Evolutionary conservation across 2,888 invertebrate genomes (phyloP).

Genomic region (Agriopis aurantiaria): DNA sequence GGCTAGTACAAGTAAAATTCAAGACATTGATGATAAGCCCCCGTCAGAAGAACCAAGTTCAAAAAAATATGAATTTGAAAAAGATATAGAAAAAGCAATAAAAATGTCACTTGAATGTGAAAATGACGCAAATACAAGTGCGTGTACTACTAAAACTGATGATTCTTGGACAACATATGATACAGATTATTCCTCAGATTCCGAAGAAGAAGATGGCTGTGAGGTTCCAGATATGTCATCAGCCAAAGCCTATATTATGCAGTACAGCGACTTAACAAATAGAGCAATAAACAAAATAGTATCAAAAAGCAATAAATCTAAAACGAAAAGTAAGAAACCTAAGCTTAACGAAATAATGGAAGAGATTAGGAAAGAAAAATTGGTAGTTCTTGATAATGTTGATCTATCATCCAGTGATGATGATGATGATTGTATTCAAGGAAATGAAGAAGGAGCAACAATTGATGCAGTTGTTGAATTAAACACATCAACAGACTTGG

Average conservation of each 20-base stretch:
- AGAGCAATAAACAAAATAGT: slow-evolving; percentile 89
- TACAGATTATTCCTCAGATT: slow-evolving; percentile 73
- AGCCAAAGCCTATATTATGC: slow-evolving; percentile 91
- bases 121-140: slow-evolving; percentile 62
- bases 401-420: slow-evolving; percentile 73
- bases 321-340: slow-evolving; percentile 55
- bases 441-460: slow-evolving; percentile 41
- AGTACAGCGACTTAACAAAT: slow-evolving; percentile 91
- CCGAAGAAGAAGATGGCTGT: slow-evolving; percentile 78
- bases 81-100: slow-evolving; percentile 87
- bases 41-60: slow-evolving; percentile 36
- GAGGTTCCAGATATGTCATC: slow-evolving; percentile 81
- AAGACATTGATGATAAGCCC: slow-evolving; percentile 33
- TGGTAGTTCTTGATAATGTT: slow-evolving; percentile 68
- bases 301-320: slow-evolving; percentile 51
- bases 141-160: slow-evolving; percentile 71
- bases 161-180: slow-evolving; percentile 80
- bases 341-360: slow-evolving; percentile 70
- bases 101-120: slow-evolving; percentile 86
- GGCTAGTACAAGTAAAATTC: slow-evolving; percentile 51
- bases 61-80: slow-evolving; percentile 74
- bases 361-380: slow-evolving; percentile 72
- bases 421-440: slow-evolving; percentile 67
- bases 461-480: slow-evolving; percentile 29
- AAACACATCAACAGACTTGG: slow-evolving; percentile 29